phyloP scores from a whole-genome alignment of 2,797 vertebrate genomes.

The Micropoecilia bifurca region DNA sequence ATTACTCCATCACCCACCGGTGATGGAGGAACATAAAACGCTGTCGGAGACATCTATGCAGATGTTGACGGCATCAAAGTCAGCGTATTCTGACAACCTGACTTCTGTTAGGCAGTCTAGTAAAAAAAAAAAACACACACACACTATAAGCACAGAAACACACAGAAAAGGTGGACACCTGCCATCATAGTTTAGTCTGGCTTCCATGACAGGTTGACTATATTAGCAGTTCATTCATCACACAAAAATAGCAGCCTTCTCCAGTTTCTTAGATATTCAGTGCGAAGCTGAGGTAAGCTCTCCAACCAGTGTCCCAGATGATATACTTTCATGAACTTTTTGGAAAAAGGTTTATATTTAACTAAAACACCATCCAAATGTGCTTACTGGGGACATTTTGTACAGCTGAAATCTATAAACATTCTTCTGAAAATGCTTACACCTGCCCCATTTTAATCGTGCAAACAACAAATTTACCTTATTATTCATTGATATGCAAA shows the following conservation, averaged over 20 bases:
- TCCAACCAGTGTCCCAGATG: background rate
- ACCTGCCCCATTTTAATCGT: background rate
- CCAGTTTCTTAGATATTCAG: background rate
- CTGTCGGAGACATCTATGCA: constrained; percentile 68
- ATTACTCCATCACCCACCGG: constrained; percentile 64
- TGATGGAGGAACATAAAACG: constrained; percentile 64
- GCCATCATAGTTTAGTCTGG: constrained; percentile 28
- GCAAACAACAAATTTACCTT: background rate
- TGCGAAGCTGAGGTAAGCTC: background rate
- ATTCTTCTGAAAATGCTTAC: background rate
- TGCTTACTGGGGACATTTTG: background rate
- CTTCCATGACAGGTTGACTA: constrained; percentile 24
- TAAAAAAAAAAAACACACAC: constrained; percentile 22
- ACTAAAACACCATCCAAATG: background rate
- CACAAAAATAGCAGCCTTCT: background rate
- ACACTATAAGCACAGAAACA: constrained; percentile 23
- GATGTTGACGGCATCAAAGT: constrained; percentile 70
- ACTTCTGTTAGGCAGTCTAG: constrained; percentile 57
- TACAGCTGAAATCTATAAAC: background rate
- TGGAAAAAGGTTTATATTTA: background rate
- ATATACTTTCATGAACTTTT: background rate
- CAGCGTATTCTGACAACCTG: constrained; percentile 65
- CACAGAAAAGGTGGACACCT: constrained; percentile 24
- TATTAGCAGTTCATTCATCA: constrained; percentile 2
- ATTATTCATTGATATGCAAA: background rate